A percentile compares a stretch with the other conserved stretches of the same genome.
These are phyloP conservation scores for Tragopan temminckii DNA, from an alignment of 2,797 vertebrate genomes.

Conservation along the genomic window DNA sequence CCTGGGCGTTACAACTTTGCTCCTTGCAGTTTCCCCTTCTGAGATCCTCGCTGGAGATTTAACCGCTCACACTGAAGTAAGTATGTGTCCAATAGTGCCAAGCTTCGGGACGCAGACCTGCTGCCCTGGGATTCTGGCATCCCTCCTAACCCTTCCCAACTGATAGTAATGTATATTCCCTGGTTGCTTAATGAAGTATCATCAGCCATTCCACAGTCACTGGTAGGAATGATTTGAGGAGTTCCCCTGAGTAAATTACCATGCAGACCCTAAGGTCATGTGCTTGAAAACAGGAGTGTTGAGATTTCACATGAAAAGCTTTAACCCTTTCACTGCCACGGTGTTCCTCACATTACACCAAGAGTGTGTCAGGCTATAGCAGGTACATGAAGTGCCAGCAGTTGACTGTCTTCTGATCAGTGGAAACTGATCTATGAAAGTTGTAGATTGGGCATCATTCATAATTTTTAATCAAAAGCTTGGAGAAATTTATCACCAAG, in stretches of 20 bases:
- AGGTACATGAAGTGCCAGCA: background rate
- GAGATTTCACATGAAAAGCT: background rate
- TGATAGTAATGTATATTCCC: background rate
- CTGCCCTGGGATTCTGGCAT: fast-evolving
- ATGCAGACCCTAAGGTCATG: background rate
- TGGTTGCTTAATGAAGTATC: background rate
- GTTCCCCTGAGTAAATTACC: background rate
- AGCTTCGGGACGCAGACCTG: background rate
- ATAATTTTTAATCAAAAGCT: background rate
- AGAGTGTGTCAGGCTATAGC: background rate
- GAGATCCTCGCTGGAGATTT: background rate
- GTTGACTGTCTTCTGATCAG: background rate
- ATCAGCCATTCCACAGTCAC: background rate
- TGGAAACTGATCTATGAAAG: background rate
- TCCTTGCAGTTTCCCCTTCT: background rate
- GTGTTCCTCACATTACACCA: fast-evolving
- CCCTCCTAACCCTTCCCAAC: background rate
- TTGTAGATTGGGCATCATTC: fast-evolving
- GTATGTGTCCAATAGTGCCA: fast-evolving
- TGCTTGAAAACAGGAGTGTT: background rate
- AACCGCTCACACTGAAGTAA: fast-evolving
- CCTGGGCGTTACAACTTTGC: too few species aligned
- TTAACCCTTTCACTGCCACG: background rate
- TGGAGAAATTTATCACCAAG: background rate
- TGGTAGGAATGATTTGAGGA: background rate